Evolutionary conservation across 2,113 vertebrate species (phyloP), one percentile per base, ranked within the genome.

Genomic region (Sylvilagus bachmani): DNA sequence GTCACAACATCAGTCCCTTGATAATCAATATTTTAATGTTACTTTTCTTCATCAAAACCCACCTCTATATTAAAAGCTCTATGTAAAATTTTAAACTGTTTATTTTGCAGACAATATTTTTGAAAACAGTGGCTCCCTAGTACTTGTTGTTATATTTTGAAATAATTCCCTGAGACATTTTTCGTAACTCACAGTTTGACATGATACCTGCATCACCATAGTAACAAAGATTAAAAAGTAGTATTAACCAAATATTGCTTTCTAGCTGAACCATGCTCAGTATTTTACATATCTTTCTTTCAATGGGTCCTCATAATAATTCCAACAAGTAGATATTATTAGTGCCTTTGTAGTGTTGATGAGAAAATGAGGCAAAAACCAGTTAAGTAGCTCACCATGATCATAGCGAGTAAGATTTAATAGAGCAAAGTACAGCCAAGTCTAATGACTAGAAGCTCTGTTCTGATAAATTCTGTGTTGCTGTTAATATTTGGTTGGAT

Each of bases 31-130:
- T 55, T 83, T 66, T 87, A 94, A 3, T 84, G n/a, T 53, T 93
- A 33, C 81, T 84, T 96, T 97, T 2, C 89, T 53, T 64, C 24
- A 79, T 86, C 22, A 94, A 94, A 95, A 95, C 31, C 17, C 77
- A 73, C 79, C 97, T 97, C 92, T 97, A 91, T 85, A 86, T 96
- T 95, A 74, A 91, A 70, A 94, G 89, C 91, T 94, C 73, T 95
- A 92, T 97, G 96, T 97, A 97, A 97, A 95, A 78, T 83, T 97
- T 80, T 86, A 97, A 97, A 96, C 95, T 93, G 22, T 97, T 80
- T 97, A 97, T 95, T 88, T 91, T 24, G 90, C 38, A 97, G 93
- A 96, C 92, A 97, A 70, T 97, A 95, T 90, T 90, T 95, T 89
- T 90, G 95, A 96, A 95, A 97, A 97, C 79, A 96, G 91, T 95